Conservation (phyloP, 2,888 invertebrate genomes). For the Cosmopolites sordidus region DNA sequence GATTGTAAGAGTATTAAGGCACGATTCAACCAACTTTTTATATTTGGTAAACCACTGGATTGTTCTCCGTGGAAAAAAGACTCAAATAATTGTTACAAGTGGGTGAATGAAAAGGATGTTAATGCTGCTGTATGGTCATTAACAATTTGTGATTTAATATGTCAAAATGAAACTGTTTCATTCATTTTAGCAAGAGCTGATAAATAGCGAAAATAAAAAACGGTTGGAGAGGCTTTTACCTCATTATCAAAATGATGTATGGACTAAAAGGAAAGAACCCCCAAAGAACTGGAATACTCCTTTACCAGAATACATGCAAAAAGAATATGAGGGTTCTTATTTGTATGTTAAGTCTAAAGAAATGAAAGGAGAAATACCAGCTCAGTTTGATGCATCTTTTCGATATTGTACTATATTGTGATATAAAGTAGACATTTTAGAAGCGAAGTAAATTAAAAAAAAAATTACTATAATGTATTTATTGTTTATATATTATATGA, state of each 20-base stretch:
- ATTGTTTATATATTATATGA: too few relatives aligned
- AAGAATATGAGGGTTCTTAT: constrained; percentile 64
- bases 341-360: constrained; percentile 63
- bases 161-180: background rate
- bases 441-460: too few relatives aligned
- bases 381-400: constrained; percentile 27
- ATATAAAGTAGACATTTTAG: background rate
- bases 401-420: constrained; percentile 31
- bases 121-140: constrained; percentile 63
- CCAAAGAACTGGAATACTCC: constrained; percentile 80
- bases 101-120: constrained; percentile 57
- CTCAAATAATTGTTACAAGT: constrained; percentile 68
- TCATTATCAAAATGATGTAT: constrained; percentile 71
- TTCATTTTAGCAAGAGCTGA: constrained; percentile 45
- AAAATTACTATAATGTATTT: too few relatives aligned
- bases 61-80: constrained; percentile 79
- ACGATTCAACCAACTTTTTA: constrained; percentile 83
- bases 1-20: constrained; percentile 73
- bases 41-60: constrained; percentile 67
- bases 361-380: constrained; percentile 49
- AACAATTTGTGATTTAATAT: too few relatives aligned
- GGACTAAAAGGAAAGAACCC: constrained; percentile 71
- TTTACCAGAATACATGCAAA: constrained; percentile 69
- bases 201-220: constrained; percentile 67
- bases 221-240: constrained; percentile 59